A percentile compares a stretch with the other conserved stretches of the same genome.
These are phyloP conservation scores for Synodontis membranacea DNA, from an alignment of 2,113 vertebrate species.

Conservation along the genomic window DNA sequence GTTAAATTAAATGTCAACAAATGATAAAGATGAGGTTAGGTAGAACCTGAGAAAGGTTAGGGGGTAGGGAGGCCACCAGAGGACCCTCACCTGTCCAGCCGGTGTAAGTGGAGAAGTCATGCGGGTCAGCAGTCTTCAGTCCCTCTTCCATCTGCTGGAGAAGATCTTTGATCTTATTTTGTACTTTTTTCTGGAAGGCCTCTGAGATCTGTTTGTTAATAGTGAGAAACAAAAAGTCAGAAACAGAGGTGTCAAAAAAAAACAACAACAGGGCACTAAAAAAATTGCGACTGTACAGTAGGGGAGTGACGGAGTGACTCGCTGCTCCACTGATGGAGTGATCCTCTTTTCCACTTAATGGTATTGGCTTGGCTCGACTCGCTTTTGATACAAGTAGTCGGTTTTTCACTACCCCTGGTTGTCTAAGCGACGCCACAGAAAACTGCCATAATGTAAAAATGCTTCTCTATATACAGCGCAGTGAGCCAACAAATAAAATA, in stretches of 20 bases:
- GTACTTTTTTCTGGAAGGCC: constrained; percentile 80
- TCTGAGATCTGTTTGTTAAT: constrained; percentile 74
- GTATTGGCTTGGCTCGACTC: no score
- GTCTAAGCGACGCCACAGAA: no score
- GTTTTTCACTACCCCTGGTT: no score
- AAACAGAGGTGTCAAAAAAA: not conserved
- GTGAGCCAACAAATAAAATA: no score
- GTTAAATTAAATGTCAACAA: not conserved
- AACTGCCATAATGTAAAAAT: no score
- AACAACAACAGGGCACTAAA: no score
- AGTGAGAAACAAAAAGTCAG: not conserved
- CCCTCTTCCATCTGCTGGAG: constrained; percentile 97
- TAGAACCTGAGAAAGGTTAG: no score
- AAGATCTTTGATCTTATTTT: constrained; percentile 92
- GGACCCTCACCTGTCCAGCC: constrained; percentile 88
- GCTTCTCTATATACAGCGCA: no score
- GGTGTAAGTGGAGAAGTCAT: constrained; percentile 93
- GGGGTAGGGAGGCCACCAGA: not conserved
- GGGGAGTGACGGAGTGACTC: no score
- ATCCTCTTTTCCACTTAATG: no score
- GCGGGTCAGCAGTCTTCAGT: constrained; percentile 92
- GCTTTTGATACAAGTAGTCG: no score
- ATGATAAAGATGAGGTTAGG: not conserved
- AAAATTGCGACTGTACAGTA: not conserved
- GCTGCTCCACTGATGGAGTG: no score